Evolutionary conservation across 2,888 invertebrate genomes (phyloP), one percentile per base, ranked within the genome.

Genomic region (Ichneumoninae sp.): DNA sequence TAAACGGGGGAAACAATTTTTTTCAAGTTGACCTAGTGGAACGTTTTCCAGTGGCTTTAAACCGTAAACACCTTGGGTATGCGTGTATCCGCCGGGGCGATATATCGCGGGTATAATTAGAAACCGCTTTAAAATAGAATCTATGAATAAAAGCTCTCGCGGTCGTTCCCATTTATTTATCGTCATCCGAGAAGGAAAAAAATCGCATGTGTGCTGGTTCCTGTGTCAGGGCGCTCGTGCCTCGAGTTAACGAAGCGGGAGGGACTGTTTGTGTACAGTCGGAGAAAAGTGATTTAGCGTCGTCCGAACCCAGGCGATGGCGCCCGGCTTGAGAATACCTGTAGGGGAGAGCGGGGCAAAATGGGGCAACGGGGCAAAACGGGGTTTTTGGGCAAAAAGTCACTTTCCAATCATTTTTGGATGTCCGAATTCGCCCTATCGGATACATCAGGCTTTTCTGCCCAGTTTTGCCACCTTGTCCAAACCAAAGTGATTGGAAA

Each of bases 51-150:
- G 63, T 40, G 26, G 22, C 36, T 63, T 79, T 79, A 22, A 40
- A 57, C 36, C 30, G 70, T 71, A 52, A 70, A 79, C 26, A 79
- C 16, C 8, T 36, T 52, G 50, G 36, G 63, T 70, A 79, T 71
- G 70, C 70, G 44, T 7, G 30, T 19, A 44, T 77, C 57, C 54
- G 54, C 3, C 57, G 6, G 70, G 63, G 22, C 50, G 47, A 63
- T 16, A 40, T 52, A 54, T 40, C 30, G 30, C 7, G 40, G 16
- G 5, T 76, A 76, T 69, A 44, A 57, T 69, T 69, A 40, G 77
- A 57, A 60, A 5, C 26, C 22, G 54, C 8, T 65, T 22, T 16
- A n/a, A 68, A 69, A 69, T 77, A 77, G 77, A 77, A 77, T 77
- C 57, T 77, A 44, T 57, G 57, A 60, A 69, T 69, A 57, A 44